A percentile compares a stretch with the other conserved stretches of the same genome.
These are phyloP conservation scores for Bovichtus variegatus DNA, from an alignment of 2,797 vertebrate species.

Conservation along the genomic window DNA sequence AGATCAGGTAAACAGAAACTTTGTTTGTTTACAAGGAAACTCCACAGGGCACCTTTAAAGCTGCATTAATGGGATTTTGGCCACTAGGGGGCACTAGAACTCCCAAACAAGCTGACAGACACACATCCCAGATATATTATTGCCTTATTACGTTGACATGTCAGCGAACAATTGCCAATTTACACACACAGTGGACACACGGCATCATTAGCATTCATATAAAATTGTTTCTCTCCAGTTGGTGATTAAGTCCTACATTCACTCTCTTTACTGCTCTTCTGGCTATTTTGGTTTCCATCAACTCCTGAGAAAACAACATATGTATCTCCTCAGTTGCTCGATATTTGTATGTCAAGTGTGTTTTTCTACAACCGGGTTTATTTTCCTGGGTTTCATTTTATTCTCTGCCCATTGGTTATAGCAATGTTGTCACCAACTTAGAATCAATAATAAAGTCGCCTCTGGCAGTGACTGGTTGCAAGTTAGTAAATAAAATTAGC, in stretches of 20 bases:
- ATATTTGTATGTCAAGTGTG: neutral
- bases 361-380: neutral
- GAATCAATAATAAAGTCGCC: neutral
- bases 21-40: neutral
- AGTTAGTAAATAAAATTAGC: neutral
- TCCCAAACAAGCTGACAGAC: neutral
- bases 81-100: neutral
- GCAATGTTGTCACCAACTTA: neutral
- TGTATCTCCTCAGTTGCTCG: neutral
- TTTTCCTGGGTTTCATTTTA: neutral
- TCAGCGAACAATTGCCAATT: neutral
- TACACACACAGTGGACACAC: neutral
- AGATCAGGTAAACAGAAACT: neutral
- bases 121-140: conserved; percentile 1
- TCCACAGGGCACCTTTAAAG: conserved; percentile 7
- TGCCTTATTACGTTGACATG: conserved; percentile 3
- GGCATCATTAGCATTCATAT: conserved; percentile 17
- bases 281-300: neutral
- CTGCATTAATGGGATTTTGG: neutral
- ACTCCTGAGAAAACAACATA: neutral
- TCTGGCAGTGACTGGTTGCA: neutral
- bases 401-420: neutral
- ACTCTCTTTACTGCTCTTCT: conserved; percentile 7
- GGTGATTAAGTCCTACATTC: neutral
- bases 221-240: neutral